These are phyloP conservation scores for Decapterus maruadsi DNA, from an alignment of 2,797 vertebrate species.

Conservation along the genomic window DNA sequence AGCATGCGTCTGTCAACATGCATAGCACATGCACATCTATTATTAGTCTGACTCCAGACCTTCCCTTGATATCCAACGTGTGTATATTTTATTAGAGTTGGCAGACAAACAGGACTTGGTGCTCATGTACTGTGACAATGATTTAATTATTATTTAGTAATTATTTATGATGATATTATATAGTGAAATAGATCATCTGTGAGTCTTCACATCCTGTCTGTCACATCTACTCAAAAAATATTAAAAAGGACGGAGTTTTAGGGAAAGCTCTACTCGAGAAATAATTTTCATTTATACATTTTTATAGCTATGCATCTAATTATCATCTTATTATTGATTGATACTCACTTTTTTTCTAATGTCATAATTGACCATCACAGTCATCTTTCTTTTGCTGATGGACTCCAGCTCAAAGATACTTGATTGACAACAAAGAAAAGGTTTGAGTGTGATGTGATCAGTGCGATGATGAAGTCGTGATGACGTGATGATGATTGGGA, in stretches of 20 bases:
- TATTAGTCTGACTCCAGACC: not conserved
- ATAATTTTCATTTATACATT: too few relatives aligned
- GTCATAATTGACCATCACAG: not conserved
- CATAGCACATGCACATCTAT: too few relatives aligned
- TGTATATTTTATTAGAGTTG: not conserved
- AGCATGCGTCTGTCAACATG: not conserved
- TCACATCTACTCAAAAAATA: not conserved
- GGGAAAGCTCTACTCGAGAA: not conserved
- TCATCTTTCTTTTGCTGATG: not conserved
- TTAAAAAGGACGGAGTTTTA: not conserved
- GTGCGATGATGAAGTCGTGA: not conserved
- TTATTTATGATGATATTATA: too few relatives aligned
- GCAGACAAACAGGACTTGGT: not conserved
- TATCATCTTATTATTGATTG: not conserved
- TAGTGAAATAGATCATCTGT: not conserved
- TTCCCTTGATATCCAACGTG: not conserved
- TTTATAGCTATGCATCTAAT: not conserved
- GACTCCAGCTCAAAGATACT: not conserved
- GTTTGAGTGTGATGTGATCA: not conserved
- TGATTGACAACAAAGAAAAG: not conserved
- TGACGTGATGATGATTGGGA: not conserved
- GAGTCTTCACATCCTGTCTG: not conserved
- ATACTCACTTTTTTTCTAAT: constrained; percentile 2
- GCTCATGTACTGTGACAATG: not conserved
- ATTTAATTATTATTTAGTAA: too few relatives aligned